Evolutionary conservation across 2,888 invertebrate species (phyloP).

Genomic region (Thymelicus acteon): DNA sequence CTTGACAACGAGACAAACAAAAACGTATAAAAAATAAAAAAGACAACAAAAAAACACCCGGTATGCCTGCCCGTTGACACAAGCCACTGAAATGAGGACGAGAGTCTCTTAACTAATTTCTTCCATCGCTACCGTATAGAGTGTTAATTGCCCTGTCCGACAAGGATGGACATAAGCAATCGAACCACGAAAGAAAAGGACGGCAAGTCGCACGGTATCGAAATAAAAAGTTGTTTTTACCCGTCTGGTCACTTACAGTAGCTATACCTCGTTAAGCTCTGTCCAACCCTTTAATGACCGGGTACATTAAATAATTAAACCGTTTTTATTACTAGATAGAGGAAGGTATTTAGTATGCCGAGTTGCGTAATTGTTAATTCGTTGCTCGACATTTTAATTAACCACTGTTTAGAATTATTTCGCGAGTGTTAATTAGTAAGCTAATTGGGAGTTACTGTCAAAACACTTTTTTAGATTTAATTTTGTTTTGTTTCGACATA

Average conservation of each 20-base stretch:
- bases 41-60: conserved; percentile 46
- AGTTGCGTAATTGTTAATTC: conserved; percentile 34
- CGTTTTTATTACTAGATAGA: conserved; percentile 32
- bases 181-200: conserved; percentile 48
- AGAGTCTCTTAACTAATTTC: conserved; percentile 77
- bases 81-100: conserved; percentile 66
- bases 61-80: conserved; percentile 59
- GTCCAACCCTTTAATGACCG: conserved; percentile 72
- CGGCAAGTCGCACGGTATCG: conserved; percentile 50
- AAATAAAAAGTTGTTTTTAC: conserved; percentile 73
- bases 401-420: conserved; percentile 27
- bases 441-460: conserved; percentile 11
- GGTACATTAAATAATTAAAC: conserved; percentile 36
- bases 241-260: conserved; percentile 62
- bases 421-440: conserved; percentile 19
- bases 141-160: conserved; percentile 74
- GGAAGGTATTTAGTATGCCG: conserved; percentile 20
- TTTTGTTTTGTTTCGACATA: conserved; percentile 6
- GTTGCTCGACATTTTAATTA: conserved; percentile 31
- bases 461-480: neutral
- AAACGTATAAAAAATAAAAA: conserved; percentile 30
- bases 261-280: conserved; percentile 68
- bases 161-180: conserved; percentile 48
- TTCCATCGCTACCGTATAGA: conserved; percentile 79
- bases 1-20: conserved; percentile 48